Evolutionary conservation across 1,140 invertebrate species (phyloP), one percentile per base, ranked within the genome.

Genomic region (Caenorhabditis tropicalis): DNA sequence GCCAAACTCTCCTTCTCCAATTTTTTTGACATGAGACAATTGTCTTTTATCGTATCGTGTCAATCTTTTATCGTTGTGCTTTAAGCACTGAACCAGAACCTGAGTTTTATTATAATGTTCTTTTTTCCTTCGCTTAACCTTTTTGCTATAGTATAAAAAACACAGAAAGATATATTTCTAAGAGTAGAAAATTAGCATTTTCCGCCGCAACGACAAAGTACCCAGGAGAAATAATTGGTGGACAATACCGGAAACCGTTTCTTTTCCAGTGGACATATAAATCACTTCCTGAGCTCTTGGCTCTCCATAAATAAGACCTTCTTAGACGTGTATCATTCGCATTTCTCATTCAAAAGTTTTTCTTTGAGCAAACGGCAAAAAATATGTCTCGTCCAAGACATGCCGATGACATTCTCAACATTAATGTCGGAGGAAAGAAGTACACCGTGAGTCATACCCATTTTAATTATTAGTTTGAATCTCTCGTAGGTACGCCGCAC

Each of bases 391-490:
- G 86, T 27, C 46, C 80, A 56, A 24, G 85, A 31, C 84, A 86
- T 51, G 80, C 85, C 4, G 88, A 89, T 70, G 88, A 89, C 80
- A 90, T 89, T 82, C 60, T 89, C 27, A 90, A 89, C 56, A 88
- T 90, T 24, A 90, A 90, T 53, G 89, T 90, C 21, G 89, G 89
- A 2, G 89, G 89, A 15, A 90, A 90, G 70, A 90, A 90, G 46
- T 90, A 87, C 58, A 90, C 90, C 12, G 89, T 90, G 51, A 84
- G 85, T 31, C 39, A 19, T 19, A 84, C 6, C 19, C 9, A 16
- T 0, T 65, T 0, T 2, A 9, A 6, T 9, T 15, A 6, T 27
- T 56, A 0, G 21, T 43, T 43, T 43, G 39, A 43, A 43, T 43
- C 24, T 2, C 9, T 86, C 84, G 48, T 31, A 90, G 89, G 89